Base-by-base conservation (phyloP, 1,140 invertebrate species). In the Hypsibius dujardini region DNA sequence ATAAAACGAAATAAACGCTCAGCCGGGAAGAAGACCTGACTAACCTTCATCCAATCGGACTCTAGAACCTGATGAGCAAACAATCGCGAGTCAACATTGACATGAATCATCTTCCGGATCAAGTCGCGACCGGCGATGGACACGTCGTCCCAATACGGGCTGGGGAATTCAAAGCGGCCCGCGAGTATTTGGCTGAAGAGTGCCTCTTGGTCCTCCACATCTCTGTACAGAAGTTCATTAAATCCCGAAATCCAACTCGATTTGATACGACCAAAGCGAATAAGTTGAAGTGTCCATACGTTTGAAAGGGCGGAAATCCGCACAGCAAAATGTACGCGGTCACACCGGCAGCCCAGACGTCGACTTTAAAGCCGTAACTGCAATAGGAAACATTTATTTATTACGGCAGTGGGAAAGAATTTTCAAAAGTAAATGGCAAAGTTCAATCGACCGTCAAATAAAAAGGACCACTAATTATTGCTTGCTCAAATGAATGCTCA, bases 271-370 rank as follows among this genome's bases (percentile, higher is more conserved):
- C 47, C 46, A 56, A 47, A 47, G 69, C 50, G 62, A 28, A n/a
- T 7, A 71, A 62, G 2, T 47, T 74, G 45, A 47, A 60, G 56
- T 42, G 40, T 47, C 1, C n/a, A 2, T 71, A 71, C 42, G 46
- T 60, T 1, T 74, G 42, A 62, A 72, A 98, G 42, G 95, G 95
- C 70, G 95, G 94, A 82, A 95, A 98, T 3, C 95, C 95, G 81
- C 93, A 97, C 0, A 98, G 82, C 47, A 98, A 82, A 76, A 98
- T 96, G 78, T 97, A 98, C 1, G 93, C 82, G 73, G 98, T 98
- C 1, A 98, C 93, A 56, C 95, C 95, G 70, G 92, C 88, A 46
- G 95, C 94, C 95, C 95, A 98, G 71, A 98, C 88, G 79, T 98
- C 95, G 75, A 98, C 95, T 74, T 82, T 81, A 40, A 81, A 73